Conservation (phyloP, 2,888 invertebrate species). For the Rhaphigaster nebulosa region DNA sequence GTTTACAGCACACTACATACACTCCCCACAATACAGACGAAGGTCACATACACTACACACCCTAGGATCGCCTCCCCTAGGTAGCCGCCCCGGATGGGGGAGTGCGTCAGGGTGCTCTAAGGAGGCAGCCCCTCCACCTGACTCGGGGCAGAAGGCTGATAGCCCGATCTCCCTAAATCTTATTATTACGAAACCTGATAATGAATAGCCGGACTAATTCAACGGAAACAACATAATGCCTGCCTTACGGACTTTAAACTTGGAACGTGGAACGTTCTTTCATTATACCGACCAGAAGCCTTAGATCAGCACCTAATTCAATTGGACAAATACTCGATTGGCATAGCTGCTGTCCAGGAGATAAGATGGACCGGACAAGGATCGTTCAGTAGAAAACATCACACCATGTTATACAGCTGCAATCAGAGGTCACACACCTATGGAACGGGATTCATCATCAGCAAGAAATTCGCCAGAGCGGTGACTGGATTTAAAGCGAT, state of each 20-base stretch:
- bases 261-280: too few relatives aligned
- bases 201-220: constrained; percentile 33
- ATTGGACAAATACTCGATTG: constrained; percentile 31
- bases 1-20: too few relatives aligned
- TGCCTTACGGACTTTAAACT: constrained; percentile 18
- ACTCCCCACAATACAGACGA: too few relatives aligned
- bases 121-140: too few relatives aligned
- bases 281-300: constrained; percentile 37
- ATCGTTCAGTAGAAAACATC: constrained; percentile 35
- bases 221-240: constrained; percentile 31
- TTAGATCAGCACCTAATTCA: constrained; percentile 2
- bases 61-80: too few relatives aligned
- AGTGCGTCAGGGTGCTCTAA: too few relatives aligned
- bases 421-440: constrained; percentile 5
- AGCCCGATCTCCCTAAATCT: too few relatives aligned
- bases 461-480: not conserved
- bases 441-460: constrained; percentile 35
- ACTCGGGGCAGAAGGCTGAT: too few relatives aligned
- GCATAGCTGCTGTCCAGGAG: not conserved
- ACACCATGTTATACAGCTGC: constrained; percentile 52
- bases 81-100: too few relatives aligned
- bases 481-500: too few relatives aligned
- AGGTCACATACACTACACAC: too few relatives aligned
- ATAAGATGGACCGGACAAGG: too few relatives aligned
- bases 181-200: constrained; percentile 38